These are phyloP conservation scores for Zaprionus obscuricornis DNA, from an alignment of 2,888 invertebrate species.

Conservation along the genomic window DNA sequence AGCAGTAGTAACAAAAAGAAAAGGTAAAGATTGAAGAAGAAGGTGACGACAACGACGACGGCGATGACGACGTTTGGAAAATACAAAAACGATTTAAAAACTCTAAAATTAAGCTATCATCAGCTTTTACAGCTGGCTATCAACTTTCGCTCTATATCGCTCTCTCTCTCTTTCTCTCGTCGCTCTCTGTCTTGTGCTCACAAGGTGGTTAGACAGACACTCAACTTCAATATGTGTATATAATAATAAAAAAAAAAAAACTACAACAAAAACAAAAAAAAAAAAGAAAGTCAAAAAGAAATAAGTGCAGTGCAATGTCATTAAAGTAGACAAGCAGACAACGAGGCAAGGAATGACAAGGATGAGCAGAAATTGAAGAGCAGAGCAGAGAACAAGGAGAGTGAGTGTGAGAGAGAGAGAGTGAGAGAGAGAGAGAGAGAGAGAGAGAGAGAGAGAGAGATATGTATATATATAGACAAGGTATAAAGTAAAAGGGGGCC, in stretches of 20 bases:
- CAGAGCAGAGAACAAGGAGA: not conserved
- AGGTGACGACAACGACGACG: not conserved
- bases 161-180: not conserved
- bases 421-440: no score
- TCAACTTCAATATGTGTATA: conserved; percentile 38
- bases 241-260: conserved; percentile 34
- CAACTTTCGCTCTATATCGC: conserved; percentile 23
- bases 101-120: conserved; percentile 78
- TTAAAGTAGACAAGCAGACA: conserved; percentile 75
- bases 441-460: not conserved
- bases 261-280: conserved; percentile 1
- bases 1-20: not conserved
- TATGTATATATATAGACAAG: no score
- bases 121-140: conserved; percentile 73
- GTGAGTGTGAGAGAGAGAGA: not conserved
- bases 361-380: not conserved
- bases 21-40: not conserved
- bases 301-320: conserved; percentile 78
- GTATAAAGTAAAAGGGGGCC: conserved; percentile 38
- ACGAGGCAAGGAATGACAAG: conserved; percentile 32
- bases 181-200: not conserved
- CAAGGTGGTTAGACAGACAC: conserved; percentile 42
- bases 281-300: conserved; percentile 63
- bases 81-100: conserved; percentile 70
- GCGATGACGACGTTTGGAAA: conserved; percentile 39